Conservation (phyloP, 2,888 invertebrate genomes). For the Apotomis betuletana region DNA sequence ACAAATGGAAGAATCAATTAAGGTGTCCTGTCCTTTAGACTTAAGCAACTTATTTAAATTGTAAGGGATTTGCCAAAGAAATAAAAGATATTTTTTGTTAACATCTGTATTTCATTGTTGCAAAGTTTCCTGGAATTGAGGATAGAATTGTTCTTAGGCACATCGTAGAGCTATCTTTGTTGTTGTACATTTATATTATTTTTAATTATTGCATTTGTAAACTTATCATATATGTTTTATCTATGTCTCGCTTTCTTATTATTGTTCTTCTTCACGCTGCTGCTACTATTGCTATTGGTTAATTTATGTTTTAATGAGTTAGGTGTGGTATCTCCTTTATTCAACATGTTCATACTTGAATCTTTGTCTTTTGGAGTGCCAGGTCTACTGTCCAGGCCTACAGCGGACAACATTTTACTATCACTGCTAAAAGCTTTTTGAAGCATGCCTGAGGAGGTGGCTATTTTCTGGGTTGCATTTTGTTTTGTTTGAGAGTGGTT, state of each 20-base stretch:
- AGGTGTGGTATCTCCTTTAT: slow-evolving; percentile 71
- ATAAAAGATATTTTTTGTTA: slow-evolving; percentile 43
- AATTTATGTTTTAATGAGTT: slow-evolving; percentile 82
- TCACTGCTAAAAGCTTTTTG: slow-evolving; percentile 75
- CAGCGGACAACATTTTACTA: slow-evolving; percentile 71
- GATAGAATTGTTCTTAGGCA: slow-evolving; percentile 19
- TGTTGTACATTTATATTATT: slow-evolving; percentile 30
- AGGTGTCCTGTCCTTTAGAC: slow-evolving; percentile 29
- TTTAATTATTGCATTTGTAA: slow-evolving; percentile 22
- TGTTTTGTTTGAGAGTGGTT: slow-evolving; percentile 69
- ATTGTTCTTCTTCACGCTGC: slow-evolving; percentile 88
- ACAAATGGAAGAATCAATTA: slow-evolving; percentile 62
- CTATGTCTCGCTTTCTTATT: slow-evolving; percentile 93
- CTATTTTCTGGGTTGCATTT: slow-evolving; percentile 73
- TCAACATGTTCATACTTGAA: slow-evolving; percentile 59
- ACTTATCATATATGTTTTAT: slow-evolving; percentile 68
- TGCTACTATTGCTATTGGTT: slow-evolving; percentile 64
- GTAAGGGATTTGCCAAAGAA: slow-evolving; percentile 27
- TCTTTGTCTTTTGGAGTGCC: slow-evolving; percentile 80
- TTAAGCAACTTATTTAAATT: not conserved
- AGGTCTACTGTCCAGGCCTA: slow-evolving; percentile 76
- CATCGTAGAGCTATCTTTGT: slow-evolving; percentile 16
- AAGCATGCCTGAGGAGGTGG: slow-evolving; percentile 68
- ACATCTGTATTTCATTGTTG: slow-evolving; percentile 35
- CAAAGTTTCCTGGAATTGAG: slow-evolving; percentile 19